Evolutionary conservation across 2,888 invertebrate species (phyloP), one percentile per base, ranked within the genome.

Genomic region (Lithodes maja): DNA sequence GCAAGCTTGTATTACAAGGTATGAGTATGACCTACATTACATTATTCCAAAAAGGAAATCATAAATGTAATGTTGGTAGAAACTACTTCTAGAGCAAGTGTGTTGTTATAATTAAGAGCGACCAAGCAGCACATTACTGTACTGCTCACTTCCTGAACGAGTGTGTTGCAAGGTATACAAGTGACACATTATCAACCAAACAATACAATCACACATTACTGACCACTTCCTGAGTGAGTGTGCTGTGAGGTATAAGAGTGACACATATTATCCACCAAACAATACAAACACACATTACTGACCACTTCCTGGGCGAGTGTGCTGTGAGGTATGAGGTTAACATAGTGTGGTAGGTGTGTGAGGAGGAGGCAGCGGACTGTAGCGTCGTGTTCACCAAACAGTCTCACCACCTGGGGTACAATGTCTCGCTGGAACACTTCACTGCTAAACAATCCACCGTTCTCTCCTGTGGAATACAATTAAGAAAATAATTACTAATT

Each of bases 341-440:
- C 95, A 93, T 96, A 98, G 91, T 96, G 95, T 84, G 95, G 95
- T 93, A 98, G 97, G 93, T 98, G 96, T 85, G 95, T 95, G 71
- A 98, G 94, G 49, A 98, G 94, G 78, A 97, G 94, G 92, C 97
- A 95, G 90, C 98, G 95, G 83, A 97, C 96, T 94, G 98, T 97
- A 77, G 96, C 95, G 93, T 98, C 98, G 92, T 97, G 95, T 2
- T 98, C 97, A 92, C 96, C 96, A 94, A 98, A 98, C 93, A 94
- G 94, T 96, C 96, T 84, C 96, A 92, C 92, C 78, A 94, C 88
- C 74, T 93, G 93, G 15, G 94, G 98, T 92, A 97, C 95, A 54
- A 98, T 94, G 94, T 96, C 95, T 92, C 95, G 95, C 92, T 95
- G 96, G 93, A 97, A 98, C 1, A 96, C 95, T 88, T 95, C 94